phyloP scores from a whole-genome alignment of 92 coral and sea anemone species.

The Epizoanthus illoricatus region DNA sequence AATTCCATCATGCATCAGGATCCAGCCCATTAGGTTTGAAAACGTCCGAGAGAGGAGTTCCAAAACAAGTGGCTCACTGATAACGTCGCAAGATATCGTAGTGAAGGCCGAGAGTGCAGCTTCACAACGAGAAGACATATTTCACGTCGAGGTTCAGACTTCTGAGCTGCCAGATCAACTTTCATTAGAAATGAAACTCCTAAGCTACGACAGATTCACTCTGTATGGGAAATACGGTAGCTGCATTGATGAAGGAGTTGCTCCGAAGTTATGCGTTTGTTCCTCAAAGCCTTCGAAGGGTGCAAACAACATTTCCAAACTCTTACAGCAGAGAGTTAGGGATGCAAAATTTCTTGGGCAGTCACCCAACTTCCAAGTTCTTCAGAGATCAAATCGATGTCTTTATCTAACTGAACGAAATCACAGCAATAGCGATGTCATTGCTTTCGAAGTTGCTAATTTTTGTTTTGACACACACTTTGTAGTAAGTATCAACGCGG shows the following conservation, averaged over 20 bases:
- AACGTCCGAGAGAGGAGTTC: conserved; percentile 75
- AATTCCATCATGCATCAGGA: conserved; percentile 56
- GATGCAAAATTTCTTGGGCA: conserved; percentile 5
- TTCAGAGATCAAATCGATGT: conserved; percentile 18
- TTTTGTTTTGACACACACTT: conserved; percentile 42
- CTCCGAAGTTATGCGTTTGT: conserved; percentile 69
- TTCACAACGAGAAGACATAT: conserved; percentile 46
- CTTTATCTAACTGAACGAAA: conserved; percentile 47
- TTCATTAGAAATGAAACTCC: conserved; percentile 61
- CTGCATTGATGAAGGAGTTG: conserved; percentile 75
- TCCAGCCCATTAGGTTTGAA: conserved; percentile 58
- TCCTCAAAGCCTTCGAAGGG: conserved; percentile 30
- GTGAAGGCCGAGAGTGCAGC: conserved; percentile 44
- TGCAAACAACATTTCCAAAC: background rate
- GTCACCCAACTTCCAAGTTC: background rate
- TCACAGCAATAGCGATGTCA: conserved; percentile 46
- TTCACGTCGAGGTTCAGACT: conserved; percentile 62
- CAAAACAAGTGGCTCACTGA: conserved; percentile 33
- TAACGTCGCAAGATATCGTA: background rate
- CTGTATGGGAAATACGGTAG: conserved; percentile 56
- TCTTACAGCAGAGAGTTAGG: background rate
- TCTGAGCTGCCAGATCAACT: conserved; percentile 32
- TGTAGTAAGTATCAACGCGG: conserved; percentile 26
- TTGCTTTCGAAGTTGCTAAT: conserved; percentile 69
- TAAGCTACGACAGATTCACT: conserved; percentile 67